Percentiles rank a stretch among this genome's conserved stretches.
Evolutionary conservation across 2,888 invertebrate genomes (phyloP).

Genomic region (Clusia tigrina): DNA sequence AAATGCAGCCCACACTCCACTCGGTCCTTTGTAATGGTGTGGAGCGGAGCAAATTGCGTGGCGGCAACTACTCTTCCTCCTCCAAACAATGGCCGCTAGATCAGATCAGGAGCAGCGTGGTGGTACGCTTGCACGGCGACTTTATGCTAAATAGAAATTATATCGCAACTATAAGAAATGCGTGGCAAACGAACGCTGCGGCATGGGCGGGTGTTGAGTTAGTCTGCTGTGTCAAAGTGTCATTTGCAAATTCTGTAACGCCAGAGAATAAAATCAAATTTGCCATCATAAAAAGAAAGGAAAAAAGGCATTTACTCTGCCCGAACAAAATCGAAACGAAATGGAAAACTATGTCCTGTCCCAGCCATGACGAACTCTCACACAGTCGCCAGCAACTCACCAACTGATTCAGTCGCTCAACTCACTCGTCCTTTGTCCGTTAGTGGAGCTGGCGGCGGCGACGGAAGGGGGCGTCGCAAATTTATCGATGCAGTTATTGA

Average conservation of each 20-base stretch:
- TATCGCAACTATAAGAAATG: neutral
- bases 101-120: constrained; percentile 20
- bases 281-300: constrained; percentile 46
- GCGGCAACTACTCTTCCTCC: neutral
- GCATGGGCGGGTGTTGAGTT: neutral
- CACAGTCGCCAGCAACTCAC: no score
- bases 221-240: constrained; percentile 27
- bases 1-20: neutral
- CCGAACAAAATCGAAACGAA: constrained; percentile 24
- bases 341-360: constrained; percentile 34
- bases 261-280: constrained; percentile 52
- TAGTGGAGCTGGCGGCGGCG: neutral
- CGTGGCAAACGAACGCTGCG: neutral
- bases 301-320: constrained; percentile 25
- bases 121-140: constrained; percentile 37
- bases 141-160: constrained; percentile 54
- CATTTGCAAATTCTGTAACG: constrained; percentile 52
- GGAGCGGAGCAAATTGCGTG: neutral
- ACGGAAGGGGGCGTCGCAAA: constrained; percentile 35
- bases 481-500: constrained; percentile 59
- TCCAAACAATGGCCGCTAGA: neutral
- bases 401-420: no score
- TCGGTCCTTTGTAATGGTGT: neutral
- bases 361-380: no score
- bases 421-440: no score